Base-by-base conservation (phyloP, 2,113 vertebrate species). In the Ramphastos sulfuratus region DNA sequence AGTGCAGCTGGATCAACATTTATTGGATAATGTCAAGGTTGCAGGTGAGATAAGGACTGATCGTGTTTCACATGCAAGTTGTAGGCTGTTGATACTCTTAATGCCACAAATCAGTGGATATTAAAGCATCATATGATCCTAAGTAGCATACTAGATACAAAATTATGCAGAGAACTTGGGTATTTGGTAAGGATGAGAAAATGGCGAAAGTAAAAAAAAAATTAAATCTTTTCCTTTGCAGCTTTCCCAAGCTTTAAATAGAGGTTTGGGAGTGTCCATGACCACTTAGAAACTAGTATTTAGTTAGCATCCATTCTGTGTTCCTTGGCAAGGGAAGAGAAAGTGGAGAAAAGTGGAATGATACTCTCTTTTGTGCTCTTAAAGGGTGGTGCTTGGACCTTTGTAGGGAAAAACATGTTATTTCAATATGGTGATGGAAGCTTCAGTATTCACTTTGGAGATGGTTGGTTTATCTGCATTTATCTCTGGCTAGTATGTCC, bases 31-130 rank as follows among this genome's bases (percentile, higher is more conserved):
- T 95, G 96, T 96, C 95, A 96, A 97, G 90, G 89, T 97, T 96
- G 94, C 98, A 96, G 98, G 98, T 98, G 95, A 98, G 98, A 98
- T 98, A 97, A 97, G 82, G 78, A 89, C 92, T 98, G 96, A 96
- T 97, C 97, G 92, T 92, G 56, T 98, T 98, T 98, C 91, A 96
- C 60, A 58, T 97, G 63, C 95, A 96, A 96, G 82, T 97, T 95
- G 50, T 91, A 94, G 90, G 81, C 88, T 84, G 50, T 91, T 94
- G 85, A 75, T 97, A 87, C 94, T 97, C 86, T 18, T 92, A 86
- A 59, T 95, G 61, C 84, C 72, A 96, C 93, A 97, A 96, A 96
- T 98, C 84, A 97, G 80, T 96, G 86, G 73, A 85, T 94, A 86
- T 96, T 96, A 96, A 96, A 92, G 85, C 87, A 14, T 33, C 37